phyloP scores from a whole-genome alignment of 2,888 invertebrate species.

The Drosophila neutralis region DNA sequence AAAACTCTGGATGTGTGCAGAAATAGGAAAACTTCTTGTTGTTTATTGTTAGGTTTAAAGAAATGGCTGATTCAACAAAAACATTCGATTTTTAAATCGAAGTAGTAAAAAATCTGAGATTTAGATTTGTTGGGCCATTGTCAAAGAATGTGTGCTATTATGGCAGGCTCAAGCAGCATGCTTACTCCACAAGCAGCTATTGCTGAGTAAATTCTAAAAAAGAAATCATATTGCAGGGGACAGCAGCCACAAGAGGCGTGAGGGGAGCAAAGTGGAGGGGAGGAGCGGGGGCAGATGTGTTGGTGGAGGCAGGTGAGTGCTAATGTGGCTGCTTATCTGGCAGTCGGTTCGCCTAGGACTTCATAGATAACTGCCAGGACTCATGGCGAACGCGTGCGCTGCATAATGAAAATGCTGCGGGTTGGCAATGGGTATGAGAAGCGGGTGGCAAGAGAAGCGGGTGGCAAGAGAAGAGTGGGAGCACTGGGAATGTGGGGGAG shows the following conservation, averaged over 20 bases:
- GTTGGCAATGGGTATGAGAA: slow-evolving; percentile 5
- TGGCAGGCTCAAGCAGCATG: slow-evolving; percentile 1
- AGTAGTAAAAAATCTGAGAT: background rate
- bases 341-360: slow-evolving; percentile 56
- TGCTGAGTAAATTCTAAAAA: slow-evolving; percentile 23
- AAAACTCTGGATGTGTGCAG: background rate
- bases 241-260: background rate
- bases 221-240: background rate
- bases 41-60: background rate
- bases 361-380: slow-evolving; percentile 69
- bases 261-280: background rate
- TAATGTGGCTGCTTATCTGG: slow-evolving; percentile 59
- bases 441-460: background rate
- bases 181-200: slow-evolving; percentile 32
- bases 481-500: background rate
- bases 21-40: background rate
- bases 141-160: slow-evolving; percentile 11
- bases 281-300: background rate
- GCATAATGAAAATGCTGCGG: slow-evolving; percentile 73
- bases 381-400: slow-evolving; percentile 64
- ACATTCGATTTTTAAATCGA: background rate
- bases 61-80: background rate
- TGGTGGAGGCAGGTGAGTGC: slow-evolving; percentile 32
- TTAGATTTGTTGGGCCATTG: slow-evolving; percentile 9
- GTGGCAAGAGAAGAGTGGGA: too few species aligned